These are phyloP conservation scores for Gymnoscopelus braueri DNA, from an alignment of 2,797 vertebrate genomes.

Conservation along the genomic window DNA sequence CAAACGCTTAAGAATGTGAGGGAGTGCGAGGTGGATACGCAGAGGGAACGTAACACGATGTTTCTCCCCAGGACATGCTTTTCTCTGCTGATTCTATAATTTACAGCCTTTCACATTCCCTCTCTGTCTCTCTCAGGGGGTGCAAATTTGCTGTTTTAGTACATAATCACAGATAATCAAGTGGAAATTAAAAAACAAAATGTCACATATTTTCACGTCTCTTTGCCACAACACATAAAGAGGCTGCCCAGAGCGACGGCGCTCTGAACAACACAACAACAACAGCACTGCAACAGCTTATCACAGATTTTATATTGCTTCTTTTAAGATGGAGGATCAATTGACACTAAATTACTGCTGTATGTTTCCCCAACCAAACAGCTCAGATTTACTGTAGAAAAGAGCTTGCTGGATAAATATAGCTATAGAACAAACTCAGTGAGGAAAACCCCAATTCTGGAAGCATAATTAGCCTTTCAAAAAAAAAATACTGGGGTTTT, in stretches of 20 bases:
- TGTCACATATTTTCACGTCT: constrained; percentile 55
- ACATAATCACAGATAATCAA: constrained; percentile 78
- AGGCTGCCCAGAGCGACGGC: constrained; percentile 57
- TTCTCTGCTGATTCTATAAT: constrained; percentile 75
- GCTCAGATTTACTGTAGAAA: constrained; percentile 49
- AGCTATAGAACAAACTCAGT: constrained; percentile 63
- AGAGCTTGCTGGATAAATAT: constrained; percentile 67
- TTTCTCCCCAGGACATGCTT: constrained; percentile 79
- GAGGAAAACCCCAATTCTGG: constrained; percentile 60
- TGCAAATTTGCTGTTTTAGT: constrained; percentile 67
- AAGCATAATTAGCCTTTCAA: constrained; percentile 68
- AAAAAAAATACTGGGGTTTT: constrained; percentile 17
- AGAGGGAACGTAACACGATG: constrained; percentile 76
- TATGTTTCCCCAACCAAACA: constrained; percentile 56
- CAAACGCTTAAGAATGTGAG: constrained; percentile 68
- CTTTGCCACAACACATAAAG: constrained; percentile 46
- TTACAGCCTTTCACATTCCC: constrained; percentile 65
- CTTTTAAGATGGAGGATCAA: constrained; percentile 68
- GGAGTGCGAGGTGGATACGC: constrained; percentile 74
- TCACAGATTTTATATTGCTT: constrained; percentile 63
- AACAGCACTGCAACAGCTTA: constrained; percentile 62
- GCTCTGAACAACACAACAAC: constrained; percentile 39
- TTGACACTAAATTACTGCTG: constrained; percentile 57
- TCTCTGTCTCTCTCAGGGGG: constrained; percentile 59
- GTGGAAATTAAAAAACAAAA: constrained; percentile 76